Conservation (phyloP, 2,888 invertebrate genomes). For the Invenusta paracnida region DNA sequence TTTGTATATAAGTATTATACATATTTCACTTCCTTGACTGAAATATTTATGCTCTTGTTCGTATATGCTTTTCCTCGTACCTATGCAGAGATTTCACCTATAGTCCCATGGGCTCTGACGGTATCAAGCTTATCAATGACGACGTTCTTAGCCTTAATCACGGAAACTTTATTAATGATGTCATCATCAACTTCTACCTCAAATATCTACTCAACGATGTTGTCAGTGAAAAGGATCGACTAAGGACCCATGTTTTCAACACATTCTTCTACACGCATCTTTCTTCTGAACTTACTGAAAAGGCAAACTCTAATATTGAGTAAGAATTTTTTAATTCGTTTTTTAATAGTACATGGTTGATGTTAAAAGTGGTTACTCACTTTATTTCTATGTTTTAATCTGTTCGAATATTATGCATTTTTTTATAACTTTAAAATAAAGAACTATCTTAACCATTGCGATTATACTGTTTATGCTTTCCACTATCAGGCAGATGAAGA, state of each 20-base stretch:
- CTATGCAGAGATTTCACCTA: constrained; percentile 32
- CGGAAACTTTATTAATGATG: constrained; percentile 91
- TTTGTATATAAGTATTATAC: too few relatives aligned
- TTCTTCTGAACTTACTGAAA: background rate
- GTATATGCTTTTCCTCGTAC: too few relatives aligned
- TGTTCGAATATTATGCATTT: too few relatives aligned
- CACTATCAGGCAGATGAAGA: background rate
- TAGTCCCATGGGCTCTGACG: constrained; percentile 65
- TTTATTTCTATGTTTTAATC: too few relatives aligned
- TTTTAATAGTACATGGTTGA: too few relatives aligned
- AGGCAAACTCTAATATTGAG: background rate
- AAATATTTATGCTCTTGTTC: too few relatives aligned
- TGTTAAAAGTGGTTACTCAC: too few relatives aligned
- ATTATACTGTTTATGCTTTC: too few relatives aligned
- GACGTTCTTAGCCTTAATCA: constrained; percentile 83
- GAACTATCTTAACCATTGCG: too few relatives aligned
- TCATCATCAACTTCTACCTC: constrained; percentile 93
- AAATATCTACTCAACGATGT: constrained; percentile 61
- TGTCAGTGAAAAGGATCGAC: background rate
- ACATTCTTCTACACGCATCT: constrained; percentile 37
- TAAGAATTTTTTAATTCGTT: background rate
- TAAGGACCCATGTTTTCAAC: constrained; percentile 29
- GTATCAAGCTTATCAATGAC: constrained; percentile 84
- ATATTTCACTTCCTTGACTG: too few relatives aligned
- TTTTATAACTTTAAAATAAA: too few relatives aligned